Conservation (phyloP, 2,797 vertebrate genomes). For the Phataginus tricuspis region DNA sequence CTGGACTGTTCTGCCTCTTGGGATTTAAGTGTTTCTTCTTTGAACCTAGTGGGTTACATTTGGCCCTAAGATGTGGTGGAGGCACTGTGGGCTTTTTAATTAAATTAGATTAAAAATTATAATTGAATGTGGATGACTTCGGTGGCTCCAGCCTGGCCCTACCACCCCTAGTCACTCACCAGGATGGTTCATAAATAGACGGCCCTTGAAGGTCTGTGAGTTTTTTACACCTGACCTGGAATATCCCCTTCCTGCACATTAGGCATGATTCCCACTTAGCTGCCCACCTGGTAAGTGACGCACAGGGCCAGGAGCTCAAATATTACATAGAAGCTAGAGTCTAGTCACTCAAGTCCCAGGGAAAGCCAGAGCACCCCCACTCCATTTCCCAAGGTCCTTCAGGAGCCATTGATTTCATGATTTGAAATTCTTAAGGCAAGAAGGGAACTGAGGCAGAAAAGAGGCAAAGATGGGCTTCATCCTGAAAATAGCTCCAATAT, state of each 20-base stretch:
- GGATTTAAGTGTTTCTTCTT: neutral
- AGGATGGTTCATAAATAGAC: neutral
- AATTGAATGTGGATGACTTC: neutral
- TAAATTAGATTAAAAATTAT: neutral
- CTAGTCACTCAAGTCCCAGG: neutral
- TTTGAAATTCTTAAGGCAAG: neutral
- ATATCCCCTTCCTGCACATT: neutral
- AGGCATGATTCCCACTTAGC: accelerated
- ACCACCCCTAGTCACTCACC: neutral
- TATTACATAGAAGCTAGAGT: neutral
- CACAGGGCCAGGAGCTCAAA: neutral
- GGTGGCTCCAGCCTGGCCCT: neutral
- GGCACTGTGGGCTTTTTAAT: neutral
- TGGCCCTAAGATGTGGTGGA: neutral
- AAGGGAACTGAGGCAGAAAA: neutral
- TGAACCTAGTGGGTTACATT: neutral
- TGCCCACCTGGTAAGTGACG: neutral
- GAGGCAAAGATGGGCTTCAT: neutral
- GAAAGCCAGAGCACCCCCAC: neutral
- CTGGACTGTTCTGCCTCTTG: neutral
- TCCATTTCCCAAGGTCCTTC: neutral
- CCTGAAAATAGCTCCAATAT: neutral
- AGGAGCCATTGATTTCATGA: neutral
- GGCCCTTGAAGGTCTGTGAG: neutral
- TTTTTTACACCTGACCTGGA: neutral